Percentiles rank a stretch among this genome's conserved stretches.
phyloP scores from a whole-genome alignment of 2,113 vertebrate species.

The Lycocorax pyrrhopterus region DNA sequence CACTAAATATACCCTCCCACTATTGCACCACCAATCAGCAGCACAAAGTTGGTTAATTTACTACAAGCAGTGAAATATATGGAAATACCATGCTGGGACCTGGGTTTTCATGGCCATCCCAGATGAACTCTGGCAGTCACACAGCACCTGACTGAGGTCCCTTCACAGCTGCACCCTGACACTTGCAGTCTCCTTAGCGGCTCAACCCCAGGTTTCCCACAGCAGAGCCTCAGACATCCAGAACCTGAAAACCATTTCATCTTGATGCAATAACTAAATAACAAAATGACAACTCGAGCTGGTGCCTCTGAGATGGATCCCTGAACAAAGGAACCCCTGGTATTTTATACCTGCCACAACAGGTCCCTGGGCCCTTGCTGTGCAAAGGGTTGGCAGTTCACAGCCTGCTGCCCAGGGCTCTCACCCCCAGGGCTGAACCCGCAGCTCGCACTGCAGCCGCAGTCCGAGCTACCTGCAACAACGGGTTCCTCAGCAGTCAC shows the following conservation, averaged over 20 bases:
- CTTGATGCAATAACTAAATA: neutral
- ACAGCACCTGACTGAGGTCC: rapidly evolving
- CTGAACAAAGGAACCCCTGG: rapidly evolving
- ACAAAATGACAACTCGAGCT: neutral
- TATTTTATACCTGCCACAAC: neutral
- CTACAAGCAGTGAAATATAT: neutral
- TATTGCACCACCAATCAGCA: neutral
- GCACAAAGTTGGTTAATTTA: neutral
- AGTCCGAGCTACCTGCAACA: neutral
- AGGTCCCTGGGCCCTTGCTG: rapidly evolving
- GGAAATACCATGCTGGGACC: neutral
- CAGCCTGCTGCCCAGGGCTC: rapidly evolving
- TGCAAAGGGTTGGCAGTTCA: neutral
- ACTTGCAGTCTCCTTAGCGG: rapidly evolving
- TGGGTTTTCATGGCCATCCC: neutral
- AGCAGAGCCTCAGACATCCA: neutral
- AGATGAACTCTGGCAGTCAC: neutral
- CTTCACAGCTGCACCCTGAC: neutral
- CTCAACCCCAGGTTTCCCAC: rapidly evolving
- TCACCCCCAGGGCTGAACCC: neutral
- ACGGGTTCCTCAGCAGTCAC: neutral
- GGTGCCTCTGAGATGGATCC: neutral
- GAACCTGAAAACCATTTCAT: neutral
- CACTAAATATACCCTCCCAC: neutral
- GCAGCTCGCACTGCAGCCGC: neutral